Percentiles rank a stretch among this genome's conserved stretches.
Conservation (phyloP, 1,140 invertebrate species). For the Leptinotarsa texana region DNA sequence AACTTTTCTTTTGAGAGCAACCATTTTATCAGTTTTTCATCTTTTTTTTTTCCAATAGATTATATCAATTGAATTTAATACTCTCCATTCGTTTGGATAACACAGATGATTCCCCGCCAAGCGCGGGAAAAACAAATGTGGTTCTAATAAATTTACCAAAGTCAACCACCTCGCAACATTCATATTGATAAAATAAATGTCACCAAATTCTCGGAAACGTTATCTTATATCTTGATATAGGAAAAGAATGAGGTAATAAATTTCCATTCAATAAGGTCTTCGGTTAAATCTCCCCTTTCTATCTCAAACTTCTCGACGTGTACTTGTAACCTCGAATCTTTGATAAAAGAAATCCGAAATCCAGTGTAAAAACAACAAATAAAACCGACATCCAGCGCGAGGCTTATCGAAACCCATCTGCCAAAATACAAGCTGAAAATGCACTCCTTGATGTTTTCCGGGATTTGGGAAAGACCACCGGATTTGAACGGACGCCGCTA, state of each 20-base stretch:
- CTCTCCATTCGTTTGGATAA: too few relatives aligned
- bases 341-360: slow-evolving; percentile 13
- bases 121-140: background rate
- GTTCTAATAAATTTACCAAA: background rate
- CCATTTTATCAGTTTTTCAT: too few relatives aligned
- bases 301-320: background rate
- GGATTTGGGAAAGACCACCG: background rate
- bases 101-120: too few relatives aligned
- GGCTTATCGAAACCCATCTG: slow-evolving; percentile 24
- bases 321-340: slow-evolving; percentile 4
- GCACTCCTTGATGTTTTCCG: slow-evolving; percentile 18
- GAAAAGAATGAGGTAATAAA: slow-evolving; percentile 18
- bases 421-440: slow-evolving; percentile 27
- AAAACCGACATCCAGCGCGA: background rate
- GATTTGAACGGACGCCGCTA: background rate
- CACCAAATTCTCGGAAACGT: background rate
- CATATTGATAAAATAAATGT: slow-evolving; percentile 8
- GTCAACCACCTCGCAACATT: background rate
- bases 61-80: too few relatives aligned
- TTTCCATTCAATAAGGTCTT: slow-evolving; percentile 18
- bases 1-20: too few relatives aligned
- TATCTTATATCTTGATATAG: slow-evolving; percentile 12
- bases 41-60: too few relatives aligned
- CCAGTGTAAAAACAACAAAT: slow-evolving; percentile 28
- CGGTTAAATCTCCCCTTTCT: background rate